Evolutionary conservation across 2,888 invertebrate genomes (phyloP).

Genomic region (Sminthurinus aureus): DNA sequence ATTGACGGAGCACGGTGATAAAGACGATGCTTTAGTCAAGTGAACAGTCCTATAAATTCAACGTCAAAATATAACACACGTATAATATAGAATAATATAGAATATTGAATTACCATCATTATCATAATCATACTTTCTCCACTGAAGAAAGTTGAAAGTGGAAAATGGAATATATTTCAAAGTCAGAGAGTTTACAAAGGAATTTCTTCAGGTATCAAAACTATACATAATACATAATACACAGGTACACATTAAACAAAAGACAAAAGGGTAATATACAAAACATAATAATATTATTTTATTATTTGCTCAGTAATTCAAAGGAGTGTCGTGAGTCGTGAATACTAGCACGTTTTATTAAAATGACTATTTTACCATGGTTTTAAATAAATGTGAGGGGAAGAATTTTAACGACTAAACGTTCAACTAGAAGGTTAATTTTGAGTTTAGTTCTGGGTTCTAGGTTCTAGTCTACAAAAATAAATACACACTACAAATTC

Average conservation of each 20-base stretch:
- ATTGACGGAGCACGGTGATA: conserved; percentile 17
- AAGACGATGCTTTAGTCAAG: background rate
- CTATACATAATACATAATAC: background rate
- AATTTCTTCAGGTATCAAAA: background rate
- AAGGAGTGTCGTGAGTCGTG: background rate
- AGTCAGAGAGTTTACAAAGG: background rate
- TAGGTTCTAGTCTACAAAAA: background rate
- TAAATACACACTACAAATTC: too few relatives aligned
- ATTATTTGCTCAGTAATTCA: too few relatives aligned
- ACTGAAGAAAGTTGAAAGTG: too few relatives aligned
- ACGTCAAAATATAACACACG: background rate
- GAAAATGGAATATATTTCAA: background rate
- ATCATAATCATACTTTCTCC: background rate
- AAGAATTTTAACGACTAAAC: background rate
- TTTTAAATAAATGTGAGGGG: background rate
- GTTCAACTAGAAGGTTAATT: too few relatives aligned
- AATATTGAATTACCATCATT: background rate
- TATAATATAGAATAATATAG: background rate
- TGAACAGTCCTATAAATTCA: conserved; percentile 13
- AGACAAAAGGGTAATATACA: too few relatives aligned
- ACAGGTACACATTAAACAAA: background rate
- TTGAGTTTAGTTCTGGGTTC: too few relatives aligned
- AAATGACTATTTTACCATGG: background rate
- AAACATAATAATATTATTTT: background rate
- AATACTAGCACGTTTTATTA: background rate